These are phyloP conservation scores for Elysia chlorotica DNA, from an alignment of 1,140 invertebrate species.

Conservation along the genomic window DNA sequence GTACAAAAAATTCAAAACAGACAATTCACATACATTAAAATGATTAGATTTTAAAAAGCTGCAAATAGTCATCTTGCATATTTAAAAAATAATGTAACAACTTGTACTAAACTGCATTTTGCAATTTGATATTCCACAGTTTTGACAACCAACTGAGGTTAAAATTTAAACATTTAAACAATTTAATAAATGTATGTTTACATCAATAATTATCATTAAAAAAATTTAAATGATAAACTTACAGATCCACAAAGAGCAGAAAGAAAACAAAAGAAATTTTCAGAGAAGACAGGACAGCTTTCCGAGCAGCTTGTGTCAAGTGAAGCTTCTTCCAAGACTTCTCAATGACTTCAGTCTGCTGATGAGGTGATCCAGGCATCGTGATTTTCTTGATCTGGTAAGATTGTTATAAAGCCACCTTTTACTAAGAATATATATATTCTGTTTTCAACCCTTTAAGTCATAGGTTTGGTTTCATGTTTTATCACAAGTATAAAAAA, in stretches of 20 bases:
- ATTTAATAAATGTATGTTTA: background rate
- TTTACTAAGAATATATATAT: background rate
- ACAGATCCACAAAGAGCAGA: conserved; percentile 28
- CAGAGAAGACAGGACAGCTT: conserved; percentile 21
- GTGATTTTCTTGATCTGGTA: background rate
- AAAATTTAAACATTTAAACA: background rate
- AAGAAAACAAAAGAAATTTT: conserved; percentile 19
- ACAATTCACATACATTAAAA: background rate
- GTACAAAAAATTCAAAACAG: background rate
- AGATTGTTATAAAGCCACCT: background rate
- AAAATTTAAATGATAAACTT: conserved; percentile 7
- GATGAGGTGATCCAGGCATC: background rate
- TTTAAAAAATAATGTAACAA: no score
- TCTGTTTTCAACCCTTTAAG: background rate
- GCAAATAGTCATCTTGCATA: no score
- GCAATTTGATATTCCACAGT: no score
- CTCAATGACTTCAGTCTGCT: conserved; percentile 16
- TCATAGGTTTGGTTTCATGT: background rate
- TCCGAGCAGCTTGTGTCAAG: conserved; percentile 16
- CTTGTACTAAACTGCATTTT: no score
- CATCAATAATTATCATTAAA: background rate
- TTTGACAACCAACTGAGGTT: no score
- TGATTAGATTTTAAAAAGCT: background rate
- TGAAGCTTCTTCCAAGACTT: conserved; percentile 24
- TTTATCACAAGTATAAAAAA: no score